Evolutionary conservation across 2,888 invertebrate genomes (phyloP), one percentile per base, ranked within the genome.

Genomic region (Caradrina kadenii): DNA sequence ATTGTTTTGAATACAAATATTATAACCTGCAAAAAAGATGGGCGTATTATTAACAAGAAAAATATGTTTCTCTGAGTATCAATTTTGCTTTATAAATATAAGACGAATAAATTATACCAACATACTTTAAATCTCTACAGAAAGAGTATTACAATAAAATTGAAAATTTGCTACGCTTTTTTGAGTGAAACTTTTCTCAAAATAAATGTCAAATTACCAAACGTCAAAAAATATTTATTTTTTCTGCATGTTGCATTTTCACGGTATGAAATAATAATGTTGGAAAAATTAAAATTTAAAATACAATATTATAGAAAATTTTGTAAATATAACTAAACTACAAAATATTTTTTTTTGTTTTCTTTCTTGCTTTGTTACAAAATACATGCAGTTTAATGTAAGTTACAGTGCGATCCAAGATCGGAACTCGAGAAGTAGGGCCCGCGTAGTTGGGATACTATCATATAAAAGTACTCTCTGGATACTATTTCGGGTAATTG

Each of bases 1-100:
- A 73, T 81, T 82, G 80, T 84, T 87, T 73, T 86, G 81, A 80
- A 79, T 81, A 82, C 86, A 85, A 85, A 83, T 80, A 73, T 83
- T 83, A 79, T 87, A 86, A 85, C 86, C 86, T 84, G 82, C 53
- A 88, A 82, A 42, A 22, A 66, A 83, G 79, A 64, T 66, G 62
- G 58, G 66, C 31, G 67, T 73, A 54, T 67, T 67, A 52, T 0
- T 52, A 55, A 22, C 42, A 26, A 31, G 11, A 53, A 22, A 54
- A 15, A 39, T n/a, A 26, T 6, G 1, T 52, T 13, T 19, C 2
- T 39, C 10, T 31, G 42, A 31, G 52, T 75, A 48, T 50, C 3
- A 45, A 48, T 53, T 10, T 56, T 10, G 2, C 5, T 5, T 11
- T 22, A 6, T n/a, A 54, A 53, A 17, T 45, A 42, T 45, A 42